Base-by-base conservation (phyloP, 2,797 vertebrate species). In the Pseudomugil tenellus region DNA sequence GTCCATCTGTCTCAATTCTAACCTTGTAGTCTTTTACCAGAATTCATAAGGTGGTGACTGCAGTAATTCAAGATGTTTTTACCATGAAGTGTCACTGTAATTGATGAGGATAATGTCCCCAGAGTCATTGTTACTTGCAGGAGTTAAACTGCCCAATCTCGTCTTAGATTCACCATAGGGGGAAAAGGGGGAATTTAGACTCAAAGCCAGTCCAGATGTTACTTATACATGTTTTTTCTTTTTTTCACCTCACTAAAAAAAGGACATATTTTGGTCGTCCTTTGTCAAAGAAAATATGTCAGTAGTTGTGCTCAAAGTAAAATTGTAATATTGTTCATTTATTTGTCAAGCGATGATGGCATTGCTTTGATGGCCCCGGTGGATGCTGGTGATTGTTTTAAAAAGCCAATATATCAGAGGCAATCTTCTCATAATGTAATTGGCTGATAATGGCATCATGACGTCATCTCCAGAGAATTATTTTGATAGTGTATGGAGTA, bases 371-470 rank as follows among this genome's bases (percentile, higher is more conserved):
- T 83, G 87, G 76, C 43, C 77, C 72, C 80, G 73, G 71, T 85
- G 77, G 66, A 83, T 84, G 77, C 61, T 79, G 69, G 71, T 84
- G 83, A 91, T 88, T 88, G 83, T 89, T 88, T 87, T 83, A 72
- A 89, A 88, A 87, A 80, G 84, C 83, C 84, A 83, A 81, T 92
- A 87, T 81, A 80, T 91, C 87, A 87, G 61, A 85, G 62, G 70
- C 84, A 87, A 92, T 90, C 89, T 81, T 77, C 78, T 71, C 76
- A 70, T 91, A 92, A 93, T 91, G 84, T 84, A 89, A 92, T 90
- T 88, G 87, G 70, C 79, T 84, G 73, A 86, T 90, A 90, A 91
- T 91, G 79, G 68, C 73, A 76, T 82, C 75, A 87, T 87, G 86
- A 89, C 90, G 86, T 90, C 83, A 90, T 89, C 66, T 82, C 70